Percentiles rank a stretch among this genome's conserved stretches.
Evolutionary conservation across 2,797 vertebrate genomes (phyloP).

Genomic region (Acanthis flammea): DNA sequence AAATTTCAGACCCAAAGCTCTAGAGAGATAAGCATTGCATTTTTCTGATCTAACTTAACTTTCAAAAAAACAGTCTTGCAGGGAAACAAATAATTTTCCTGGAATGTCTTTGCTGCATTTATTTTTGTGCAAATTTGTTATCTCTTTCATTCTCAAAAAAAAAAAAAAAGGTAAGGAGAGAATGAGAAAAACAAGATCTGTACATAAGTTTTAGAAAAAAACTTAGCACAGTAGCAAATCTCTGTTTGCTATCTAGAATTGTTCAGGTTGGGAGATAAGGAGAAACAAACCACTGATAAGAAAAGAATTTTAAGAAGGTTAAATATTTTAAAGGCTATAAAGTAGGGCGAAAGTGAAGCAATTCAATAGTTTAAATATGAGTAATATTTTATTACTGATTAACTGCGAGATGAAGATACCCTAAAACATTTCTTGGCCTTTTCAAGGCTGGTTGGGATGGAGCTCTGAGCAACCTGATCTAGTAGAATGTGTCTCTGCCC

Average conservation of each 20-base stretch:
- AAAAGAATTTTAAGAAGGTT: background rate
- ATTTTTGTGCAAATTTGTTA: background rate
- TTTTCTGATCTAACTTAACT: background rate
- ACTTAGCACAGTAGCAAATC: background rate
- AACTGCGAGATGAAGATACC: background rate
- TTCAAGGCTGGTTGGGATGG: background rate
- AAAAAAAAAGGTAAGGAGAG: background rate
- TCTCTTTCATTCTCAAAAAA: background rate
- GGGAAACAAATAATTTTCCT: background rate
- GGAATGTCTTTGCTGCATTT: background rate
- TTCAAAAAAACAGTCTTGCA: background rate
- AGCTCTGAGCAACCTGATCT: background rate
- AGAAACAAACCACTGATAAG: background rate
- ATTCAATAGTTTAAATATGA: background rate
- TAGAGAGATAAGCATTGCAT: background rate
- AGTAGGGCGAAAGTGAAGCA: background rate
- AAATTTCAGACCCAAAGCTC: background rate
- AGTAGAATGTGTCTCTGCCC: background rate
- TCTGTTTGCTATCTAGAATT: background rate
- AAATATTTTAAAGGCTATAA: background rate
- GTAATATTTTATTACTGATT: background rate
- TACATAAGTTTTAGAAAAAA: background rate
- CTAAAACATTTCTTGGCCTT: background rate
- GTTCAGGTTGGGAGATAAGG: background rate
- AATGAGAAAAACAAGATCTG: background rate